Percentiles rank a stretch among this genome's conserved stretches.
phyloP scores from a whole-genome alignment of 2,797 vertebrate genomes.

The Artibeus lituratus region DNA sequence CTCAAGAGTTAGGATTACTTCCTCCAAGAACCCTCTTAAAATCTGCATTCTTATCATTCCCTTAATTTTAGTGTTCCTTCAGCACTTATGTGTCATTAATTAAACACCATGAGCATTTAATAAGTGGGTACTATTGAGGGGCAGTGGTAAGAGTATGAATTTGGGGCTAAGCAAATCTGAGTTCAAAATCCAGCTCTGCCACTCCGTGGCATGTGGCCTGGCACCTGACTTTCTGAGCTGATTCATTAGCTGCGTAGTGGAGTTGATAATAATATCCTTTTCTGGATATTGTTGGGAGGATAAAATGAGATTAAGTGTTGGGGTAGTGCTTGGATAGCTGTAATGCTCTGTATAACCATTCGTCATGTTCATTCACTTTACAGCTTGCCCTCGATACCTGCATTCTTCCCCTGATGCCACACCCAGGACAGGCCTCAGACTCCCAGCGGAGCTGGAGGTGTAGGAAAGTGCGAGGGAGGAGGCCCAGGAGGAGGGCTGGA shows the following conservation, averaged over 20 bases:
- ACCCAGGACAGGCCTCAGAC: background rate
- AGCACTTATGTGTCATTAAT: background rate
- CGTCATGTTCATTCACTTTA: slow-evolving; percentile 15
- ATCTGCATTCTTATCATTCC: background rate
- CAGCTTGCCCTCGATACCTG: background rate
- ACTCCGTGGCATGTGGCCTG: background rate
- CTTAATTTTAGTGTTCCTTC: background rate
- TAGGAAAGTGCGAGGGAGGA: background rate
- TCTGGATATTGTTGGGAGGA: background rate
- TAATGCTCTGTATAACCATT: slow-evolving; percentile 32
- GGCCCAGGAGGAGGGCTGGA: background rate
- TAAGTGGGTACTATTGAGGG: background rate
- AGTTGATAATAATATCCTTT: slow-evolving; percentile 11
- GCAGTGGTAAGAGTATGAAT: background rate
- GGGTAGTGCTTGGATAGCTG: background rate
- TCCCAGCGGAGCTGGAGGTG: background rate
- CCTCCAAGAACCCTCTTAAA: slow-evolving; percentile 22
- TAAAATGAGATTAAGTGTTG: slow-evolving; percentile 1
- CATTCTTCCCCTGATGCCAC: background rate
- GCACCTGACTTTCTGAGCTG: background rate
- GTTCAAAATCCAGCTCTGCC: slow-evolving; percentile 7
- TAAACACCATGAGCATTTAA: background rate
- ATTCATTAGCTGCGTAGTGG: background rate
- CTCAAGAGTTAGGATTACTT: background rate
- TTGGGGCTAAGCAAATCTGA: background rate